Evolutionary conservation across 2,113 vertebrate species (phyloP), one percentile per base, ranked within the genome.

Genomic region (Arvicanthis niloticus): DNA sequence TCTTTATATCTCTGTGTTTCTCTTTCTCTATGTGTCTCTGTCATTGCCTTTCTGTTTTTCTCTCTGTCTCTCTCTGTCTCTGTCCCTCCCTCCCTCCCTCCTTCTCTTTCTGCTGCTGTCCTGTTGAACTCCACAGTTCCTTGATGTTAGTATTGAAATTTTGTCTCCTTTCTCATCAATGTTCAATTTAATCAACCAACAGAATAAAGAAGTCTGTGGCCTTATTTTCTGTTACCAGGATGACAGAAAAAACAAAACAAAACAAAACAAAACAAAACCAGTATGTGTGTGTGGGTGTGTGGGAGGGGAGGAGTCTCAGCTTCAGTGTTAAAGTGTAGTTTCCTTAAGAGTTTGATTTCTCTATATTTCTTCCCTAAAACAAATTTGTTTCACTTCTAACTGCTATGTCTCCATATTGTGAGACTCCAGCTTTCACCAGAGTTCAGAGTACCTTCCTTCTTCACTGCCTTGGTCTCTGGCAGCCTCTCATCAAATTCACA

Each of bases 351-450:
- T 11, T 68, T 94, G 31, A 96, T 92, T 56, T 75, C n/a, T 91
- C 89, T 24, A 82, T 92, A 68, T 91, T 95, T 72, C 37, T 82
- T 97, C 3, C 62, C 56, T 45, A 76, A 91, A 72, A 80, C 73
- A 94, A 73, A 85, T 93, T 97, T 62, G 87, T 93, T 95, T 98
- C 72, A 78, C 22, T 78, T 96, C 10, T 96, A 95, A 97, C 80
- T 89, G 73, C 56, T 91, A 87, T 21, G 19, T 65, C 24, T 42
- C 34, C 48, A 78, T 40, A 58, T 56, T 37, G 60, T 84, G 80
- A 92, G 81, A 94, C n/a, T 80, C 22, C 37, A 7, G 8, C 82
- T 96, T 5, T 91, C 84, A 15, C 22, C 68, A 65, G 29, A 76
- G 15, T 84, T 73, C 58, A 75, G 84, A 89, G 89, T 88, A 88